Percentiles rank a stretch among this genome's conserved stretches.
Evolutionary conservation across 2,113 vertebrate genomes (phyloP).

Genomic region (Argyrosomus japonicus): DNA sequence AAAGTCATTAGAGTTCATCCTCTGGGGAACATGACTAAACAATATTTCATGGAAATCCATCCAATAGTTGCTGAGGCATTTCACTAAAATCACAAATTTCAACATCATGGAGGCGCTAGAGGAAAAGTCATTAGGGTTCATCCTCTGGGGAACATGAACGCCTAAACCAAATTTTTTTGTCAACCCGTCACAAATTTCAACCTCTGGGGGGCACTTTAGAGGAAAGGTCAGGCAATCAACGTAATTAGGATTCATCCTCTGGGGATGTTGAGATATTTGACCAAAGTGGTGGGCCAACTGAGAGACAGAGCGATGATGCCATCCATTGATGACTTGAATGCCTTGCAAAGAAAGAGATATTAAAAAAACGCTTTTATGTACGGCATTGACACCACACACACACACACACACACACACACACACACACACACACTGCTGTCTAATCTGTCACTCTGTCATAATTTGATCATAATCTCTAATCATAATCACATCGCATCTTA

Average conservation of each 20-base stretch:
- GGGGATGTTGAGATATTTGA: too few relatives aligned
- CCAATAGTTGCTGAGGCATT: neutral
- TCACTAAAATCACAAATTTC: neutral
- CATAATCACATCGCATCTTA: constrained; percentile 82
- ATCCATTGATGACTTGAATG: neutral
- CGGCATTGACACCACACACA: neutral
- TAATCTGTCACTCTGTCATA: constrained; percentile 76
- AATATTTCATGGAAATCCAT: neutral
- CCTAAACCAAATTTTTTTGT: too few relatives aligned
- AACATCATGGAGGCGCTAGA: too few relatives aligned
- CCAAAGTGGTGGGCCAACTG: too few relatives aligned
- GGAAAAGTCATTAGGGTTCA: neutral
- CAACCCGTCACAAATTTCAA: too few relatives aligned
- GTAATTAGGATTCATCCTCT: too few relatives aligned
- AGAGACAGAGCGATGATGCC: too few relatives aligned
- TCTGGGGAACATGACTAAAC: neutral
- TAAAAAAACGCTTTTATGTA: neutral
- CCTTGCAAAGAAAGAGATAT: neutral
- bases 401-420: constrained; percentile 8
- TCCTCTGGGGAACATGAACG: neutral
- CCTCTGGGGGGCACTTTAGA: too few relatives aligned
- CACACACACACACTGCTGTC: constrained; percentile 38
- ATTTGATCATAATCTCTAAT: constrained; percentile 81
- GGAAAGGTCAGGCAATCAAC: too few relatives aligned
- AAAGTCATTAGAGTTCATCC: neutral